Base-by-base conservation (phyloP, 2,888 invertebrate species). In the Oscheius sp. region DNA sequence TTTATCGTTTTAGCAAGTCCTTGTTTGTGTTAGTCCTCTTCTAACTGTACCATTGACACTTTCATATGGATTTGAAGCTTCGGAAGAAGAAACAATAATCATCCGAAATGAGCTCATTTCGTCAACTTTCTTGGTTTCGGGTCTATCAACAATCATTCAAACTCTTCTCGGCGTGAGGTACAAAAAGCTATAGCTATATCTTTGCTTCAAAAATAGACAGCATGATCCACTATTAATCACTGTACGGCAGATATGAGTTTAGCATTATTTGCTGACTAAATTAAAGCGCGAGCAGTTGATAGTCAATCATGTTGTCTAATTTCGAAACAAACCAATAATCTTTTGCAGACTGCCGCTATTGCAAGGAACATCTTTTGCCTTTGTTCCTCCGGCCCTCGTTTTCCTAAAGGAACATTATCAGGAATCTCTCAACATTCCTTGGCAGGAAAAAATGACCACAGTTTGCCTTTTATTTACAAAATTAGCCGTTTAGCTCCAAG, bases 351-450 rank as follows among this genome's bases (percentile, higher is more conserved):
- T 85, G 12, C 84, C 85, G 6, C 75, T 85, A 6, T 71, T 85
- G 10, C 85, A 85, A 75, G 85, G 85, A 52, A 83, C 84, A 4
- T 85, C 85, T 5, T 85, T 84, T 46, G 85, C 85, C 6, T 85
- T 85, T 64, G 74, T 85, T n/a, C 85, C 85, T 15, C 81, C 83
- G 2, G 76, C 78, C 0, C 75, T 80, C 65, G 78, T 75, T 8
- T 85, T 82, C 70, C 78, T 82, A 74, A 71, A 78, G 17, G 75
- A 75, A 4, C 80, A 79, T 34, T 78, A 79, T 61, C 53, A 50
- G 1, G 52, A 69, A 31, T 29, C 34, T 3, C 76, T 75, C 55
- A 70, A 65, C 31, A 81, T 81, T 1, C 77, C 79, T 1, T 55
- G 72, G 34, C 71, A 75, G 50, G 70, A 72, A n/a, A 74, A 77